These are phyloP conservation scores for Zaprionus nigranus DNA, from an alignment of 1,140 invertebrate species.

Conservation along the genomic window DNA sequence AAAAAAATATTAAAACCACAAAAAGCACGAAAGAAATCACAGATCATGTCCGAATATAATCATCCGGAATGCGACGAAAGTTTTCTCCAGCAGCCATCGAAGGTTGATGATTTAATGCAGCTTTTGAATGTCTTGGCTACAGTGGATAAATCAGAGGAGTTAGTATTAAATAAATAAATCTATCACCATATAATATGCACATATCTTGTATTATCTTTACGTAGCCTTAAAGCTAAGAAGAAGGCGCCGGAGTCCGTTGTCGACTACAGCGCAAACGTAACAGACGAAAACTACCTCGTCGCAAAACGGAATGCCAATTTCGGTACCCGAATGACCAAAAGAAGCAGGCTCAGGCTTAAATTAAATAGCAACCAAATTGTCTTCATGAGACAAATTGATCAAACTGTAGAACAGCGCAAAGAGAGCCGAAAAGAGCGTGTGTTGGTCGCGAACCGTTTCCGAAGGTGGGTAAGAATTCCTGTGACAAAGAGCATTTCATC, in stretches of 20 bases:
- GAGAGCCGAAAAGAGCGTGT: slow-evolving; percentile 37
- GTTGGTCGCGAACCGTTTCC: slow-evolving; percentile 52
- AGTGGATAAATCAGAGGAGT: slow-evolving; percentile 51
- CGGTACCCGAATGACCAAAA: not conserved
- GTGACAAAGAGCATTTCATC: not conserved
- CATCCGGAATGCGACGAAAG: slow-evolving; percentile 43
- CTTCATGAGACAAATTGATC: slow-evolving; percentile 61
- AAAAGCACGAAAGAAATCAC: not conserved
- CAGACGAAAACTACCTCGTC: slow-evolving; percentile 8
- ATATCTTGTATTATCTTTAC: not conserved
- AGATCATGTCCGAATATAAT: not conserved
- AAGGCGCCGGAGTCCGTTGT: not conserved
- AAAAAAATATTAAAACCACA: slow-evolving; percentile 7
- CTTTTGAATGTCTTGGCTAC: slow-evolving; percentile 22
- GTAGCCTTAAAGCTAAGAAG: not conserved
- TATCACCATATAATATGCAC: no score
- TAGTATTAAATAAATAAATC: not conserved
- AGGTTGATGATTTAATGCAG: slow-evolving; percentile 37
- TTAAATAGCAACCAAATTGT: slow-evolving; percentile 49
- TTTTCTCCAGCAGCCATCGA: slow-evolving; percentile 40
- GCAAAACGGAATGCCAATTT: not conserved
- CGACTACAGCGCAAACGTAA: not conserved
- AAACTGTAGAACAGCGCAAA: slow-evolving; percentile 3
- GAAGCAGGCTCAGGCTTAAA: not conserved
- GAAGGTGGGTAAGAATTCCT: slow-evolving; percentile 5